Percentiles rank a stretch among this genome's conserved stretches.
These are phyloP conservation scores for Laterallus jamaicensis DNA, from an alignment of 2,113 vertebrate genomes.

Conservation along the genomic window DNA sequence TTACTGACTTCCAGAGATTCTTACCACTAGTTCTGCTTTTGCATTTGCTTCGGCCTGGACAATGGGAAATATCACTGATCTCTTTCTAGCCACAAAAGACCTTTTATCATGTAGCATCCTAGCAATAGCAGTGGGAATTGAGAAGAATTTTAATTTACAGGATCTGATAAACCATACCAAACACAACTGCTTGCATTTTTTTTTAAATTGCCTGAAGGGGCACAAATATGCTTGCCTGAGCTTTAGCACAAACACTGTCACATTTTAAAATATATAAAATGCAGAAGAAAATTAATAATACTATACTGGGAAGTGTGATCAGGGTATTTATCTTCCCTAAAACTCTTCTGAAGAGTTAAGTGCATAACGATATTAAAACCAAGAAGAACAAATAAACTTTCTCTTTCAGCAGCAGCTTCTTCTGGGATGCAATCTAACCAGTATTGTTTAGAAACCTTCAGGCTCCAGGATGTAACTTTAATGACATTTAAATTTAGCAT, in stretches of 20 bases:
- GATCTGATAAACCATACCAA: background rate
- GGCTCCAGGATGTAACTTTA: background rate
- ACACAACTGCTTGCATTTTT: background rate
- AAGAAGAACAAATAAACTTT: background rate
- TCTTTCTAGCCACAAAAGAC: background rate
- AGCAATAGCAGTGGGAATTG: background rate
- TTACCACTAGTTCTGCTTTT: background rate
- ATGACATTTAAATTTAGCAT: conserved; percentile 47
- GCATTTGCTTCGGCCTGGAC: background rate
- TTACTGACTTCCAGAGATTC: background rate
- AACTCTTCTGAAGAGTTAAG: background rate
- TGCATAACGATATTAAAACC: background rate
- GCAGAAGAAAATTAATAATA: background rate
- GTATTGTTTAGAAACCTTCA: conserved; percentile 22
- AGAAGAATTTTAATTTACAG: background rate
- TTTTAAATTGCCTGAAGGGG: background rate
- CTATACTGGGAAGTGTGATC: background rate
- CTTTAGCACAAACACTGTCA: background rate
- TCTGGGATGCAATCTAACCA: background rate
- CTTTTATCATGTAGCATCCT: background rate
- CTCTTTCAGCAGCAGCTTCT: background rate
- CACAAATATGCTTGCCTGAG: background rate
- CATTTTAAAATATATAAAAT: background rate
- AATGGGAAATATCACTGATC: background rate
- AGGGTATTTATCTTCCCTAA: background rate